A percentile compares a stretch with the other conserved stretches of the same genome.
phyloP scores from a whole-genome alignment of 1,140 invertebrate species.

The Cydia pomonella region DNA sequence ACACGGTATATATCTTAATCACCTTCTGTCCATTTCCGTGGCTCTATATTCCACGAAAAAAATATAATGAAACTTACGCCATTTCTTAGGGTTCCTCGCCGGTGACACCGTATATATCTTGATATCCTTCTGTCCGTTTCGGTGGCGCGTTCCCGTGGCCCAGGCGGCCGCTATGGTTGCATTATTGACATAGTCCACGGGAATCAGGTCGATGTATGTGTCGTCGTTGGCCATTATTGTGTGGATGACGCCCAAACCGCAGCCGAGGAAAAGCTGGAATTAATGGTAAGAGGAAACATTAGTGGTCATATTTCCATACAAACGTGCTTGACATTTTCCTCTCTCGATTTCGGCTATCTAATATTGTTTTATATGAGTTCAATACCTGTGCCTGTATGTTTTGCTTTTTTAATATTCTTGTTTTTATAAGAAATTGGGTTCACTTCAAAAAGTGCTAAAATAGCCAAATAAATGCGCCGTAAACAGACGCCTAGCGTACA shows the following conservation, averaged over 20 bases:
- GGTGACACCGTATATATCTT: conserved; percentile 39
- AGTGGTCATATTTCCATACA: too few relatives aligned
- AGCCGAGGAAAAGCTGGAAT: conserved; percentile 36
- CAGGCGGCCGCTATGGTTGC: conserved; percentile 41
- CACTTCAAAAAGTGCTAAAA: too few relatives aligned
- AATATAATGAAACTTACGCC: conserved; percentile 37
- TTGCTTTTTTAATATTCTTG: too few relatives aligned
- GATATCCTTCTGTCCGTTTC: not conserved
- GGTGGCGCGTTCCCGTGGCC: conserved; percentile 34
- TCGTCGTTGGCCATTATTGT: conserved; percentile 21
- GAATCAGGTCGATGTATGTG: conserved; percentile 39
- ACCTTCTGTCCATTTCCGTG: not conserved
- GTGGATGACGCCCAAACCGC: conserved; percentile 41
- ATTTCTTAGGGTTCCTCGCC: conserved; percentile 36
- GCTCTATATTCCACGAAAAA: too few relatives aligned
- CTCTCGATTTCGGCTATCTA: too few relatives aligned
- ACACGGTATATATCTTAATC: conserved; percentile 38
- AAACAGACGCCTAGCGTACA: too few relatives aligned
- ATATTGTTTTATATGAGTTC: too few relatives aligned
- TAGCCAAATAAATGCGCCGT: too few relatives aligned
- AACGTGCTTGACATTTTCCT: too few relatives aligned
- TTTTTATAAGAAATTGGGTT: too few relatives aligned
- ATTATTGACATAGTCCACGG: conserved; percentile 51
- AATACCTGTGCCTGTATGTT: too few relatives aligned
- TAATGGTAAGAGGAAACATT: not conserved